A percentile compares a stretch with the other conserved stretches of the same genome.
Evolutionary conservation across 2,888 invertebrate species (phyloP).

Genomic region (Nysson spinosus): DNA sequence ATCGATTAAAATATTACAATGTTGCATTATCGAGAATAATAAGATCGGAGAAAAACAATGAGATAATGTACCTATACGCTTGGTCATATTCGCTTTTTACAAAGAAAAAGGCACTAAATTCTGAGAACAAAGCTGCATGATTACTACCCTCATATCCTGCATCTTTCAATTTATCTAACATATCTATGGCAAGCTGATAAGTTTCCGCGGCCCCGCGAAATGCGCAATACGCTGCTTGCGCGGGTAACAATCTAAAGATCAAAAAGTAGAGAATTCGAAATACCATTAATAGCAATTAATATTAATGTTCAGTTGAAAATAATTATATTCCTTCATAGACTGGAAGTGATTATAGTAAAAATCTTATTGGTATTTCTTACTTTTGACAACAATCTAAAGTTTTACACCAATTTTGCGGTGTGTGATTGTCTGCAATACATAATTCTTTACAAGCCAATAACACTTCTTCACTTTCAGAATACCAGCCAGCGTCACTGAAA

Average conservation of each 20-base stretch:
- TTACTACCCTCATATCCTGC: constrained; percentile 67
- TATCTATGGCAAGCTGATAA: constrained; percentile 80
- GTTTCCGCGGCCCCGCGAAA: constrained; percentile 88
- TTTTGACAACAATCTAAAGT: constrained; percentile 92
- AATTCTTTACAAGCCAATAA: constrained; percentile 84
- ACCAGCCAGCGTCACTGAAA: constrained; percentile 94
- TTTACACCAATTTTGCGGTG: constrained; percentile 81
- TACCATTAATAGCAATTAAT: too few relatives aligned
- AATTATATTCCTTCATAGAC: neutral
- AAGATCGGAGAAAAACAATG: neutral
- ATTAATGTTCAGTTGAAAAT: too few relatives aligned
- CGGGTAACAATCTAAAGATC: constrained; percentile 92
- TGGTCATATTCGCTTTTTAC: constrained; percentile 90
- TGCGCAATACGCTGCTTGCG: constrained; percentile 89
- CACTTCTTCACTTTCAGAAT: constrained; percentile 86
- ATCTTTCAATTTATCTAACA: constrained; percentile 79
- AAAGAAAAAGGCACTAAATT: constrained; percentile 90
- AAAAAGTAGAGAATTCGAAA: too few relatives aligned
- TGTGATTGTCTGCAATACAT: constrained; percentile 80
- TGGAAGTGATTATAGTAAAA: neutral
- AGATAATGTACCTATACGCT: constrained; percentile 80
- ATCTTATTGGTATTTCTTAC: constrained; percentile 78
- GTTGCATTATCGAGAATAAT: neutral
- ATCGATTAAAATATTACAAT: neutral
- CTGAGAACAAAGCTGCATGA: constrained; percentile 86